Conservation (phyloP, 2,888 invertebrate species). For the Cheilosia impressa region DNA sequence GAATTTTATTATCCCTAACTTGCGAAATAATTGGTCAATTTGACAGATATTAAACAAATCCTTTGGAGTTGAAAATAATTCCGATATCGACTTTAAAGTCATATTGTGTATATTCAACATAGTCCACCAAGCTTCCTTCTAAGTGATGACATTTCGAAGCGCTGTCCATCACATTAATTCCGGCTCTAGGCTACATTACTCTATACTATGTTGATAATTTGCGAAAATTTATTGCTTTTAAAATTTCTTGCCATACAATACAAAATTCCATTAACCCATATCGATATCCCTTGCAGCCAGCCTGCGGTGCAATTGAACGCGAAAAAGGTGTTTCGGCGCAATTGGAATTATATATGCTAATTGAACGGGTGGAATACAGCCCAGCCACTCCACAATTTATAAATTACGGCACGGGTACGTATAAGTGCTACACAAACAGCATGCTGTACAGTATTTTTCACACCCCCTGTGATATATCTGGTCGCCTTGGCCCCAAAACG, state of each 20-base stretch:
- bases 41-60: no score
- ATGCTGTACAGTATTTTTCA: conserved; percentile 2
- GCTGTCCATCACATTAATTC: no score
- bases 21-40: no score
- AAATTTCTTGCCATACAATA: conserved; percentile 8
- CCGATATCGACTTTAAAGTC: no score
- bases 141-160: no score
- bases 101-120: no score
- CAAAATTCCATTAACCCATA: conserved; percentile 12
- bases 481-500: conserved; percentile 7
- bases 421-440: neutral
- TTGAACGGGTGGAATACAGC: neutral
- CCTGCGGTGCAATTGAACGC: conserved; percentile 8
- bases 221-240: neutral
- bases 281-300: neutral
- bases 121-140: no score
- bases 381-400: neutral
- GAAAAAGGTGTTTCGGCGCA: conserved; percentile 2
- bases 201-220: neutral
- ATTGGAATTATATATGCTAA: conserved; percentile 36
- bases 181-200: neutral
- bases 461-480: neutral
- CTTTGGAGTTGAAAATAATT: no score
- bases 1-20: no score
- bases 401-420: neutral